Evolutionary conservation across 2,888 invertebrate genomes (phyloP).

Genomic region (Hetaerina titia): DNA sequence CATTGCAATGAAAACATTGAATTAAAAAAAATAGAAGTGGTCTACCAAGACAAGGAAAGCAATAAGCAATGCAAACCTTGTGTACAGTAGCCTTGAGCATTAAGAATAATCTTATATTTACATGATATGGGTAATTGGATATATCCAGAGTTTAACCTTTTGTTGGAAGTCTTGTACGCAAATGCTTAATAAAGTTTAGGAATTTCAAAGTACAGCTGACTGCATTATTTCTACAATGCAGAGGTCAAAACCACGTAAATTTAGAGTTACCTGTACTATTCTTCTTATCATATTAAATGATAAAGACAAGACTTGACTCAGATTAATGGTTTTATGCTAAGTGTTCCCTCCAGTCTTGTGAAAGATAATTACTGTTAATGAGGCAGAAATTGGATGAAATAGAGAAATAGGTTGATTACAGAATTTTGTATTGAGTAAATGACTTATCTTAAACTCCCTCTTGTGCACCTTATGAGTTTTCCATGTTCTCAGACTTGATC

Average conservation of each 20-base stretch:
- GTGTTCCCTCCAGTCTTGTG: neutral
- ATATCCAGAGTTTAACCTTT: too few relatives aligned
- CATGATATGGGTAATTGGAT: too few relatives aligned
- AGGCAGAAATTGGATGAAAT: neutral
- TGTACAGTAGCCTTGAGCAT: too few relatives aligned
- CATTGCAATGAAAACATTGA: too few relatives aligned
- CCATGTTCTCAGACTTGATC: neutral
- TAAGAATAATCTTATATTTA: too few relatives aligned
- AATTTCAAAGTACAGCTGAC: too few relatives aligned
- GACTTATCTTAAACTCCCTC: neutral
- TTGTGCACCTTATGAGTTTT: neutral
- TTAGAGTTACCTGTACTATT: neutral
- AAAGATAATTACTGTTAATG: neutral
- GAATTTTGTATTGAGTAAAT: neutral
- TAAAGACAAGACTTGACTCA: neutral
- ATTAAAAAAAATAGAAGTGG: too few relatives aligned
- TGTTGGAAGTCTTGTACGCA: too few relatives aligned
- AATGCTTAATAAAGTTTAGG: too few relatives aligned
- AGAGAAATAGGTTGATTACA: neutral
- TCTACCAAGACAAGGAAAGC: too few relatives aligned
- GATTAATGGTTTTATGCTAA: neutral
- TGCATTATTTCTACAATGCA: too few relatives aligned
- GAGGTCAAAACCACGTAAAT: neutral
- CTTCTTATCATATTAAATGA: neutral
- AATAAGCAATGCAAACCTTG: too few relatives aligned